Conservation (phyloP, 2,888 invertebrate species). For the Willowsia nigromaculata region DNA sequence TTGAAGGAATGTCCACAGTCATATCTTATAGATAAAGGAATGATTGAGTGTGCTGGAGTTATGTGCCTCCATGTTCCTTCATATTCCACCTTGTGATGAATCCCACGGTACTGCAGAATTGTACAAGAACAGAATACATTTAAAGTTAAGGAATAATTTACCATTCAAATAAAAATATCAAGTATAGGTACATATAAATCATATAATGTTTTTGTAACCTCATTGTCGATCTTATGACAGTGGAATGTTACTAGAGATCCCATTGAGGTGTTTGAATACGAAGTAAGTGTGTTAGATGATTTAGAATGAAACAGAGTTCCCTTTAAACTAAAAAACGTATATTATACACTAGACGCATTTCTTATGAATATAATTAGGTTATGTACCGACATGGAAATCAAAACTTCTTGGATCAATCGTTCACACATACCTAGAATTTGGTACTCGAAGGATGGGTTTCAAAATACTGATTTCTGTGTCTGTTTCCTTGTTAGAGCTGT, state of each 20-base stretch:
- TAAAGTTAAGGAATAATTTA: not conserved
- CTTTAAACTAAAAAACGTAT: constrained; percentile 6
- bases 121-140: not conserved
- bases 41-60: not conserved
- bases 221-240: not conserved
- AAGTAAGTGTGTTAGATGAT: not conserved
- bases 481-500: constrained; percentile 47
- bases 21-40: not conserved
- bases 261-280: not conserved
- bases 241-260: constrained; percentile 23
- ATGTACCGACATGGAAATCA: no score
- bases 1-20: constrained; percentile 53
- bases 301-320: constrained; percentile 9
- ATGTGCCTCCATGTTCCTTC: constrained; percentile 56
- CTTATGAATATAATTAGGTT: no score
- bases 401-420: no score
- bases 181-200: no score
- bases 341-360: no score
- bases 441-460: constrained; percentile 13
- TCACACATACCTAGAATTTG: constrained; percentile 27
- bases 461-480: constrained; percentile 41
- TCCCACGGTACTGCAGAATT: not conserved
- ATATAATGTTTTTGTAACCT: not conserved
- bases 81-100: constrained; percentile 50
- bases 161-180: no score